Evolutionary conservation across 2,113 vertebrate species (phyloP), one percentile per base, ranked within the genome.

Genomic region (Sinocyclocheilus maitianheensis): DNA sequence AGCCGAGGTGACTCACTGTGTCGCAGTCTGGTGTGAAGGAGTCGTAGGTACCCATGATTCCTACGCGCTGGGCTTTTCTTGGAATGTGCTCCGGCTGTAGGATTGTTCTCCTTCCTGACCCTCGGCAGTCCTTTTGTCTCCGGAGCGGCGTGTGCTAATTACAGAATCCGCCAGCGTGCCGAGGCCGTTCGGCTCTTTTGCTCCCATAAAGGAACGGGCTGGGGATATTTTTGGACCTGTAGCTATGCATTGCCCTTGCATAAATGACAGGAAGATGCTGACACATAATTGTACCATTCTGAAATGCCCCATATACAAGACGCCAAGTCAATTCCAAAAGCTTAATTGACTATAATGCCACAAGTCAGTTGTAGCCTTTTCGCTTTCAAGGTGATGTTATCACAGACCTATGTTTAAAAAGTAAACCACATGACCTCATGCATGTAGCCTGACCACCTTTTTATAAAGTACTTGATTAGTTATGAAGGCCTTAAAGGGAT

Each of bases 41-140:
- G 84, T 88, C 89, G 89, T 88, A 90, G 89, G 86, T 86, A 88
- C 92, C 91, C 89, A 93, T 92, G 89, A 90, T 91, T 94, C 90
- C 91, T 91, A 79, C 87, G 74, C 46, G 2, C 40, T 10, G 60
- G 92, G 92, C 93, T 94, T 94, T 94, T 94, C 94, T 94, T 94
- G 94, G 94, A 95, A 94, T 93, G 92, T 94, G 91, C 69, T 53
- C 87, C n/a, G 86, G 82, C 90, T 90, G 85, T 91, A 86, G 93
- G 91, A 95, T 94, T 94, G 94, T 95, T 93, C 91, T 93, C 90
- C 90, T 94, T 95, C 94, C 94, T 94, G 94, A 92, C 89, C 92
- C 92, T 93, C 89, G 89, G 91, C 91, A 91, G 90, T 81, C 89
- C 93, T 93, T 94, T 94, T 95, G 94, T 95, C 91, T 93, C 91